Conservation (phyloP, 2,888 invertebrate genomes). For the Lasioglossum morio region DNA sequence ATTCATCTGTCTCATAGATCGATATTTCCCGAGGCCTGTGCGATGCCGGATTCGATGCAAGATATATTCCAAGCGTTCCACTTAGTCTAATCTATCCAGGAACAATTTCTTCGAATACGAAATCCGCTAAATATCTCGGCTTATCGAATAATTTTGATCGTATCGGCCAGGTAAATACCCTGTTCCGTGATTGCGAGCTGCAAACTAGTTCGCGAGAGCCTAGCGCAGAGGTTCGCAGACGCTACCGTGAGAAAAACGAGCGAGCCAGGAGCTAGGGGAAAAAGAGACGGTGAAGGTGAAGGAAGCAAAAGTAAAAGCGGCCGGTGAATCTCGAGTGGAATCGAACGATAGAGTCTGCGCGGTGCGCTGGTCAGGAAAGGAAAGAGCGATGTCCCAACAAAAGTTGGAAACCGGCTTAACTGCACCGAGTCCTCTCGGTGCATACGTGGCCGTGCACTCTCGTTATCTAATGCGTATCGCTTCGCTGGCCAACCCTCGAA, state of each 20-base stretch:
- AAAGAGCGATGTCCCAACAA: slow-evolving; percentile 44
- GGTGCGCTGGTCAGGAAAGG: slow-evolving; percentile 17
- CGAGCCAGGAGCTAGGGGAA: slow-evolving; percentile 6
- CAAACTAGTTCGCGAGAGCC: not conserved
- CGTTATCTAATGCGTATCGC: slow-evolving; percentile 51
- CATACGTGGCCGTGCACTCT: slow-evolving; percentile 19
- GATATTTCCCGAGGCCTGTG: too few relatives aligned
- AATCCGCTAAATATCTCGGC: accelerated
- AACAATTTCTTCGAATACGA: too few relatives aligned
- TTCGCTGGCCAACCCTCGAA: not conserved
- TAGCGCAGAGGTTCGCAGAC: slow-evolving; percentile 1
- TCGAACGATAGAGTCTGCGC: slow-evolving; percentile 20
- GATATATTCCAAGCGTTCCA: too few relatives aligned
- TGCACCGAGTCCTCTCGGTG: slow-evolving; percentile 2
- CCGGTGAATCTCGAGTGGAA: slow-evolving; percentile 40
- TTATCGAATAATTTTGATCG: too few relatives aligned
- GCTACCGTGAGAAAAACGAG: slow-evolving; percentile 46
- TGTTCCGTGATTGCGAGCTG: not conserved
- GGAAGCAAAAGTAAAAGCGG: slow-evolving; percentile 57
- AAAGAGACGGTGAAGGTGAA: slow-evolving; percentile 40
- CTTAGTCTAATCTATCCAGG: too few relatives aligned
- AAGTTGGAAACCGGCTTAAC: slow-evolving; percentile 37
- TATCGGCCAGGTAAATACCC: not conserved
- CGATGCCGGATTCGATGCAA: too few relatives aligned
- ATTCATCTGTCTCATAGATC: too few relatives aligned